These are phyloP conservation scores for Laticauda laticaudata DNA, from an alignment of 2,113 vertebrate species.

Conservation along the genomic window DNA sequence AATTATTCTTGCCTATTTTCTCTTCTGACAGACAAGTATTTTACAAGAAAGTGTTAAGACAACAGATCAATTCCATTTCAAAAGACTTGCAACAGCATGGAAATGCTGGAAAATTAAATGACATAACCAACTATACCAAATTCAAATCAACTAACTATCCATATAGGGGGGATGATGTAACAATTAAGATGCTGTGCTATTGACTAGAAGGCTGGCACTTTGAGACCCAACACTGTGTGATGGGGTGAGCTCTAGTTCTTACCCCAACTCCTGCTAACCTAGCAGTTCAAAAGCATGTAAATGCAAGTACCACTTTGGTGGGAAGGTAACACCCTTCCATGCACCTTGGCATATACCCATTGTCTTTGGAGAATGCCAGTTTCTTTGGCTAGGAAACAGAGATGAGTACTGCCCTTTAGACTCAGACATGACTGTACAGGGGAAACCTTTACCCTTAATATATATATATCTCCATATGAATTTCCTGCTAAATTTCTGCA, in stretches of 20 bases:
- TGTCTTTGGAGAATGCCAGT: not conserved
- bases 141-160: not conserved
- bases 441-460: not conserved
- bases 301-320: not conserved
- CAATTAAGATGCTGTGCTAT: not conserved
- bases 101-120: not conserved
- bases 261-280: not conserved
- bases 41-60: not conserved
- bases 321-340: not conserved
- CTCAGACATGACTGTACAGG: not conserved
- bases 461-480: not conserved
- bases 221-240: not conserved
- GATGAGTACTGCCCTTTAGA: not conserved
- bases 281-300: not conserved
- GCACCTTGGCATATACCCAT: not conserved
- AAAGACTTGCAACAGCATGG: not conserved
- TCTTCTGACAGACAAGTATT: not conserved
- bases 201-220: not conserved
- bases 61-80: not conserved
- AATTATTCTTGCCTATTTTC: not conserved
- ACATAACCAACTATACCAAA: not conserved
- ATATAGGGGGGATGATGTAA: not conserved
- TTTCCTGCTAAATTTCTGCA: not conserved
- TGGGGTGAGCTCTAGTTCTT: not conserved
- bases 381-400: not conserved